phyloP scores from a whole-genome alignment of 2,888 invertebrate species.

The Eilema caniola region DNA sequence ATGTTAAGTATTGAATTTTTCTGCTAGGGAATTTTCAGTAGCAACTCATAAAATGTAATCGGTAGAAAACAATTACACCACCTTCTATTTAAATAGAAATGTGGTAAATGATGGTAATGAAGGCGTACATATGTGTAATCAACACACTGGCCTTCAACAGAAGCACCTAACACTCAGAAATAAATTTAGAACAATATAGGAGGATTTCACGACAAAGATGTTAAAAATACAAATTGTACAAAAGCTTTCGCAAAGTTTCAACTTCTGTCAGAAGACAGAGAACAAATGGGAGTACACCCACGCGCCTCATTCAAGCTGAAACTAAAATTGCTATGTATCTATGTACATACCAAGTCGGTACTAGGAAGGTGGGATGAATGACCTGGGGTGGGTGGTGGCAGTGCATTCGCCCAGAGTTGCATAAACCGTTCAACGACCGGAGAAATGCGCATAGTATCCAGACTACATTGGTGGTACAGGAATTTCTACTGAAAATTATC shows the following conservation, averaged over 20 bases:
- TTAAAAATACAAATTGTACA: slow-evolving; percentile 36
- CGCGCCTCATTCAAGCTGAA: slow-evolving; percentile 71
- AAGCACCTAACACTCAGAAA: slow-evolving; percentile 16
- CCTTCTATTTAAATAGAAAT: neutral
- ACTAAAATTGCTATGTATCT: slow-evolving; percentile 70
- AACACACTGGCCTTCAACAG: neutral
- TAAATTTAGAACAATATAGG: slow-evolving; percentile 14
- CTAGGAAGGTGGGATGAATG: slow-evolving; percentile 72
- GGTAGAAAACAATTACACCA: neutral
- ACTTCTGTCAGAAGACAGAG: slow-evolving; percentile 44
- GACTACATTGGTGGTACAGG: slow-evolving; percentile 49
- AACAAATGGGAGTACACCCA: slow-evolving; percentile 68
- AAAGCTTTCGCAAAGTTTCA: slow-evolving; percentile 40
- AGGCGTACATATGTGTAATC: no score
- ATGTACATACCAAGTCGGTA: slow-evolving; percentile 49
- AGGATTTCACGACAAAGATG: slow-evolving; percentile 13
- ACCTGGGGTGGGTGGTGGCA: slow-evolving; percentile 66
- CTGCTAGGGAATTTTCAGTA: neutral
- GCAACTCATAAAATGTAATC: neutral
- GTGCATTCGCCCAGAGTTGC: slow-evolving; percentile 70
- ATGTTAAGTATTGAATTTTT: neutral
- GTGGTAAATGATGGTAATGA: no score
- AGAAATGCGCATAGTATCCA: slow-evolving; percentile 57
- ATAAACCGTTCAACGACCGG: slow-evolving; percentile 75
- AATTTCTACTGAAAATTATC: neutral